Evolutionary conservation across 1,140 invertebrate genomes (phyloP), one percentile per base, ranked within the genome.

Genomic region (Carposina sasakii): DNA sequence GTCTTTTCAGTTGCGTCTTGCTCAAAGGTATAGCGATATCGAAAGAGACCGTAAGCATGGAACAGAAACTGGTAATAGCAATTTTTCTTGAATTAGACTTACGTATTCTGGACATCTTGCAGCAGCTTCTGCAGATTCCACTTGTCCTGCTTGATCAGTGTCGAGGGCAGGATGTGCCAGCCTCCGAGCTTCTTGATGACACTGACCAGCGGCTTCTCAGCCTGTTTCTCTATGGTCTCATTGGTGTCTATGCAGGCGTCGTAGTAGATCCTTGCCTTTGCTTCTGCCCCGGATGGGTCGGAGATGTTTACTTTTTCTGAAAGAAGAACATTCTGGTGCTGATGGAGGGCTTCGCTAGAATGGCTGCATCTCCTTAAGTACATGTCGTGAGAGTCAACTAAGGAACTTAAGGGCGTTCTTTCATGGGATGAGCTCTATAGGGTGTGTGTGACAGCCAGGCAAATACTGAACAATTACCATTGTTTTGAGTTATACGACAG

Each of bases 221-320:
- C 76, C 13, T 73, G 31, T 20, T 71, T 77, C 85, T 98, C 96
- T 41, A 98, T 92, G 0, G 93, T 97, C 67, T 96, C 95, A 62
- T 98, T 97, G 0, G 88, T 88, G 76, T 99, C 97, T 87, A 98
- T 90, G 71, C 97, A 99, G 0, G 97, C 97, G 49, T 91, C 86
- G 77, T 97, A 99, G 79, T 98, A 99, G 2, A 91, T 81, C 65
- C 95, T 92, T 0, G 96, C 95, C 82, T 98, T 98, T 33, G 88
- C 87, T 71, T 98, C 96, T 0, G 96, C 93, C 57, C 91, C 64
- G 2, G 49, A 41, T 23, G 56, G 43, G 30, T 77, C 53, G 6
- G 52, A 59, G 5, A 55, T 46, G 44, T 74, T 77, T 31, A 86
- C 67, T 57, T 76, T 76, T 55, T 78, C 72, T 82, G 63, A 2